Evolutionary conservation across 2,797 vertebrate species (phyloP), one percentile per base, ranked within the genome.

Genomic region (Sebastes hubbsi): DNA sequence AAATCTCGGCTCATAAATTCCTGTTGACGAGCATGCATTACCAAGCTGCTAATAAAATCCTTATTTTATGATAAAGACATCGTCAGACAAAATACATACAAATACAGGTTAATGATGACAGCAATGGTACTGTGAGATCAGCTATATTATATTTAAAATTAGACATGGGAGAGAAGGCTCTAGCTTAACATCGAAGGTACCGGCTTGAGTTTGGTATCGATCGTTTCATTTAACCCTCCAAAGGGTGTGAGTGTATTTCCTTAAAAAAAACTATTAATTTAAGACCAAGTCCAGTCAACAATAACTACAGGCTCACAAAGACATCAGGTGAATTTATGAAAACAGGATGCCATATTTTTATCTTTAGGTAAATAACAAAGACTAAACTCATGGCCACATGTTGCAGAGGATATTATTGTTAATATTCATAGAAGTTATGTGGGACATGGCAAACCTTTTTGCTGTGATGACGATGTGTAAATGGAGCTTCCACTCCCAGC

Each of bases 191-290:
- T 55, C 49, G 2, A 34, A 22, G 30, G 2, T n/a, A 52, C 20
- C 20, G 14, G 9, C 24, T 27, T 42, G 9, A 38, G 3, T 25
- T 22, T 8, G 32, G 42, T 46, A 7, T 46, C 0, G 22, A 36
- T n/a, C 11, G 12, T 71, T 20, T 58, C 27, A 49, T 66, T 66
- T 66, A 20, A 66, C 24, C 20, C 59, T 65, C 13, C 38, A 14
- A 38, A 38, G 38, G 13, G 38, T 0, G 0, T 38, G 38, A 14
- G 38, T 0, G 13, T 0, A 38, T 38, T 38, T 38, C 5, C 38
- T 38, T 38, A 38, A 38, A 38, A 38, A 38, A 38, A 38, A 38
- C 1, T 38, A 38, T 38, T 1, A 14, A 25, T 11, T 65, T 24
- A 20, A 46, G 14, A 18, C 36, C 8, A 30, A 5, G 2, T n/a